Base-by-base conservation (phyloP, 2,113 vertebrate species). In the Atherinomorus stipes region DNA sequence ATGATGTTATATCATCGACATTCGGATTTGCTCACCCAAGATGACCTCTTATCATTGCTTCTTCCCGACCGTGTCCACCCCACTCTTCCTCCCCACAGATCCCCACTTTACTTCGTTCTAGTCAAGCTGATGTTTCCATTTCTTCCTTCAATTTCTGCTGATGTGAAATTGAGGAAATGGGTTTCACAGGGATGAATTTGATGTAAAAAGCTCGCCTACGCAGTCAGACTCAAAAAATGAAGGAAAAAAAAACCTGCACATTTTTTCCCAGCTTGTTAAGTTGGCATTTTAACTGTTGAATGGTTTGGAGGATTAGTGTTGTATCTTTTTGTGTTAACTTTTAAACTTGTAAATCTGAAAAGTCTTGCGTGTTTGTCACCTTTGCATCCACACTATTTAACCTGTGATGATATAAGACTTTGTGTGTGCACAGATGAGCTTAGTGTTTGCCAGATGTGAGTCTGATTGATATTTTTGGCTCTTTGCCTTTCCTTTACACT, bases 401-500 rank as follows among this genome's bases (percentile, higher is more conserved):
- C 54, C 62, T 60, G 40, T 54, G 68, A 64, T 77, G 31, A 34
- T 34, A 7, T 8, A 50, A 70, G 64, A 42, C 78, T 58, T 60
- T 64, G 65, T 80, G 73, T 81, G 61, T 51, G 71, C 81, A 83
- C 75, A 85, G 85, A 81, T 91, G 84, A 64, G 23, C n/a, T 73
- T 47, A 11, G 63, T 45, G 59, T 50, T 56, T 1, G 63, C 85
- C 83, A 88, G 67, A 85, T 88, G 86, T 65, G 72, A 70, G 72
- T 53, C 49, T 42, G 78, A 85, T 80, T 84, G 82, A 85, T 88
- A 75, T 83, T 45, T 80, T 78, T 85, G 90, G 83, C 85, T 16
- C 37, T 12, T 40, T 40, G 49, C 25, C 58, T 60, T 64, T 31
- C 62, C 52, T 64, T 68, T 49, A 25, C 81, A 63, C 71, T 68